Evolutionary conservation across 2,888 invertebrate species (phyloP), one percentile per base, ranked within the genome.

Genomic region (Pherbina coryleti): DNA sequence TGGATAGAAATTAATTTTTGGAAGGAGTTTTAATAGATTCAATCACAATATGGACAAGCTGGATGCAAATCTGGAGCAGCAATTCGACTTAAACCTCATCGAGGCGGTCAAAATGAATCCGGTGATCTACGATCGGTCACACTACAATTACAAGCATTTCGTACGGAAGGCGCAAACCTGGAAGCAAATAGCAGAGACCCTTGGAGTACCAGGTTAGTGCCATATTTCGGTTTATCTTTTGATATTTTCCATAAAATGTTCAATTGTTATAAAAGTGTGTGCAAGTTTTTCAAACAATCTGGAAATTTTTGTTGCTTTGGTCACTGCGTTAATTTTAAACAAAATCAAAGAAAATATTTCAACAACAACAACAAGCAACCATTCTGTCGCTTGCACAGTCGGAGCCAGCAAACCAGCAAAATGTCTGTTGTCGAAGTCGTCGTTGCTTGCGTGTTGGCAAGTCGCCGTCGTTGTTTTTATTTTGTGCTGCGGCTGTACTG

Each of bases 31-130:
- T 17, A 49, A 3, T 14, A 57, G 57, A 57, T 72, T 25, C 22
- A 44, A 44, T 14, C 14, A 60, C 51, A 64, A 22, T 37, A 67
- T 71, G 53, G 34, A 71, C n/a, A 87, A 87, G 83, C 83, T 87
- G 82, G 87, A 87, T 82, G 87, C 88, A 28, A 87, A 87, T 83
- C 79, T 87, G 82, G 88, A 87, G 82, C 87, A 87, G 80, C 88
- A 88, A 82, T 87, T 87, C 81, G 87, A 87, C 85, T 83, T 87
- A 78, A 88, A 86, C 82, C 83, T 87, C 28, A 87, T 87, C 76
- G 87, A 87, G 80, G 88, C 88, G 28, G 87, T 87, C 37, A 87
- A 88, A 83, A 83, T 86, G 81, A 88, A 87, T 84, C 88, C 88
- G 77, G 88, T 87, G 76, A 87, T 87, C 78, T 87, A 87, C 80